A percentile compares a stretch with the other conserved stretches of the same genome.
Evolutionary conservation across 2,888 invertebrate genomes (phyloP).

Genomic region (Drosophila longiperda): DNA sequence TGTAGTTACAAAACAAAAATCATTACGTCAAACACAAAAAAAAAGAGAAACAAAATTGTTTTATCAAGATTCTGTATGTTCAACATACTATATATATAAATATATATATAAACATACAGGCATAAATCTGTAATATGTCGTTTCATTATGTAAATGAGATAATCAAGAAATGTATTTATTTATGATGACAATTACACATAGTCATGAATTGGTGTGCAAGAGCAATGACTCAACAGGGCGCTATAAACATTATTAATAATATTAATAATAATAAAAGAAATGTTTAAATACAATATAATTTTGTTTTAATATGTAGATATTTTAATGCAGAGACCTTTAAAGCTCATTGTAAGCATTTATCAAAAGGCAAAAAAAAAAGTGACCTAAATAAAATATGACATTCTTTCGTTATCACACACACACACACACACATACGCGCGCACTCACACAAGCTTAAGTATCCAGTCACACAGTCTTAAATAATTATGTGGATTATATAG

Average conservation of each 20-base stretch:
- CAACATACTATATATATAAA: background rate
- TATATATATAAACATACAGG: background rate
- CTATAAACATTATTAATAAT: constrained; percentile 44
- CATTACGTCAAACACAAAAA: constrained; percentile 19
- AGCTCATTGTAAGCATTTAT: constrained; percentile 54
- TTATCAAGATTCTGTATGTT: constrained; percentile 42
- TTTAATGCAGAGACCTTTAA: constrained; percentile 48
- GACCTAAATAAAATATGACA: constrained; percentile 29
- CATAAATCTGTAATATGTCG: constrained; percentile 25
- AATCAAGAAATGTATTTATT: constrained; percentile 52
- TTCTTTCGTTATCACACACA: constrained; percentile 10
- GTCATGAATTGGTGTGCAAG: constrained; percentile 41
- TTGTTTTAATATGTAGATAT: constrained; percentile 14
- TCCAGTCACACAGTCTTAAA: constrained; percentile 35
- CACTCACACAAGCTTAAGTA: constrained; percentile 20
- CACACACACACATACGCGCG: constrained; percentile 7
- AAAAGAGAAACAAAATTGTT: constrained; percentile 35
- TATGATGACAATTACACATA: constrained; percentile 35
- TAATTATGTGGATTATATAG: constrained; percentile 20
- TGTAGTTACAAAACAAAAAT: constrained; percentile 37
- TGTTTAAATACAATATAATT: constrained; percentile 25
- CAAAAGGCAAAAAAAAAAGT: constrained; percentile 30
- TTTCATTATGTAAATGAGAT: constrained; percentile 52
- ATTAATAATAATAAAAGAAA: constrained; percentile 15
- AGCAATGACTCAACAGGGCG: constrained; percentile 66